Conservation (phyloP, 2,113 vertebrate genomes). For the Corythoichthys haematopterus region DNA sequence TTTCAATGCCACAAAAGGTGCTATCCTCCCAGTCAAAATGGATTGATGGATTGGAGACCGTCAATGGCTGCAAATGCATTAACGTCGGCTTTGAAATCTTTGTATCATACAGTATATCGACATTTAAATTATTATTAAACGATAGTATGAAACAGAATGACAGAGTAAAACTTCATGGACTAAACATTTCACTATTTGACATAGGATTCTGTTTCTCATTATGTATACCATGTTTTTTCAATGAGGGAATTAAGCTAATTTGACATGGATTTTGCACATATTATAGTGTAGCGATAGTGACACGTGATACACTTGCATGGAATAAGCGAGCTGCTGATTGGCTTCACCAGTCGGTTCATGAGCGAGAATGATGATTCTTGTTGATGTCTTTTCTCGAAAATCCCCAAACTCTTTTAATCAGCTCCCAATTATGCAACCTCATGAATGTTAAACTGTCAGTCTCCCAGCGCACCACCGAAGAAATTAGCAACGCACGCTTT, state of each 20-base stretch:
- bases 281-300: not conserved
- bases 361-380: conserved; percentile 21
- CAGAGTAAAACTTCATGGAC: not conserved
- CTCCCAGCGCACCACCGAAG: conserved; percentile 26
- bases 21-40: no score
- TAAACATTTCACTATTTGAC: not conserved
- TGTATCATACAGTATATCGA: no score
- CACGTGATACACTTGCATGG: not conserved
- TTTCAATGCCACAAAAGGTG: no score
- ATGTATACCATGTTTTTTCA: not conserved
- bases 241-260: not conserved
- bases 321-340: not conserved
- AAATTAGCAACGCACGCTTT: conserved; percentile 32
- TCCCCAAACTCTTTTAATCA: conserved; percentile 44
- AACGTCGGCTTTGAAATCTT: no score
- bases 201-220: not conserved
- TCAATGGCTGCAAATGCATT: no score
- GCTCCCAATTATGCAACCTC: conserved; percentile 46
- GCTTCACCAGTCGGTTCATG: conserved; percentile 12
- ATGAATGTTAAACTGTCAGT: conserved; percentile 51
- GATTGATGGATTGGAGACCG: no score
- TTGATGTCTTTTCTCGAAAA: conserved; percentile 34
- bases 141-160: no score
- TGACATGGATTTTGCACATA: not conserved
- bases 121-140: no score